Evolutionary conservation across 2,797 vertebrate genomes (phyloP).

Genomic region (Acipenser ruthenus): DNA sequence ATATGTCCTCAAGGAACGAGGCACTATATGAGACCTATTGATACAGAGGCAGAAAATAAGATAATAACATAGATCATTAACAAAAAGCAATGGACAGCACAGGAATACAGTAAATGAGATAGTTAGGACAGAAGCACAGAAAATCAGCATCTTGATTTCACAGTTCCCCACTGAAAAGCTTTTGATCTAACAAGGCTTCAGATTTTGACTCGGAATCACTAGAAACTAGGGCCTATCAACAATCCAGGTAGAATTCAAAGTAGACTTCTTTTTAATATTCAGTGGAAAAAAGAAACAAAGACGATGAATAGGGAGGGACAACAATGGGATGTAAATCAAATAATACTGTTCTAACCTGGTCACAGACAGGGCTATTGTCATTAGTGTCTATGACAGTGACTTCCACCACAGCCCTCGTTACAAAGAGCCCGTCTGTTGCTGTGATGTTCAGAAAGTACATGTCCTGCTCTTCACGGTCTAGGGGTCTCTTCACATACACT

Average conservation of each 20-base stretch:
- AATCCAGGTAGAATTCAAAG: too few relatives aligned
- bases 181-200: too few relatives aligned
- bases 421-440: slow-evolving; percentile 87
- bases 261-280: too few relatives aligned
- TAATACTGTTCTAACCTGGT: slow-evolving; percentile 63
- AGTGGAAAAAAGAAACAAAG: too few relatives aligned
- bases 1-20: slow-evolving; percentile 75
- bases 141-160: too few relatives aligned
- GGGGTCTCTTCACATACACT: slow-evolving; percentile 84
- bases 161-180: too few relatives aligned
- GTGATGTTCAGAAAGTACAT: slow-evolving; percentile 85
- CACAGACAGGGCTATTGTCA: slow-evolving; percentile 85
- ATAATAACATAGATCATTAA: background rate
- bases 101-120: too few relatives aligned
- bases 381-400: slow-evolving; percentile 84
- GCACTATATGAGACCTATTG: slow-evolving; percentile 70
- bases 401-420: slow-evolving; percentile 78
- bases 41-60: slow-evolving; percentile 16
- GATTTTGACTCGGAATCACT: too few relatives aligned
- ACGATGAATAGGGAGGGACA: background rate
- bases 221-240: too few relatives aligned
- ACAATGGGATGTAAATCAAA: slow-evolving; percentile 5
- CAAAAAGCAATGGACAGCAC: background rate
- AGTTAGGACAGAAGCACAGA: too few relatives aligned
- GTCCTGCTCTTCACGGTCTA: slow-evolving; percentile 84